Evolutionary conservation across 1,140 invertebrate species (phyloP), one percentile per base, ranked within the genome.

Genomic region (Drosophila mojavensis): DNA sequence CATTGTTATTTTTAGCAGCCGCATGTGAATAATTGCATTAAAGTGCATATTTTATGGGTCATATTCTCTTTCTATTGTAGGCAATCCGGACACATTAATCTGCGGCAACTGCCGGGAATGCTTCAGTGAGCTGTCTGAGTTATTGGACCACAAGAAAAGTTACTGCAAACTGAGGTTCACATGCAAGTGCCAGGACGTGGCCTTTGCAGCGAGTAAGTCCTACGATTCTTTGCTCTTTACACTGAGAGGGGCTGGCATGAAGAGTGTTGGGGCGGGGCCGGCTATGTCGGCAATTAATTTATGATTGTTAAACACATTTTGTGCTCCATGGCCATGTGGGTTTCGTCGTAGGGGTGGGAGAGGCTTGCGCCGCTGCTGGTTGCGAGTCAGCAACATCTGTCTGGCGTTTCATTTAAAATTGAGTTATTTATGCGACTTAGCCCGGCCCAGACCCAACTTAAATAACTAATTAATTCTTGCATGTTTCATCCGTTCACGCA

Each of bases 61-160:
- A 50, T 55, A 13, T 55, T 30, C 63, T 39, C 10, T 20, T 43
- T 55, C 68, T 69, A 72, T 94, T 94, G 2, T 93, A 97, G 96
- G 95, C 93, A 96, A 96, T 93, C 96, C 96, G 78, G 97, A 97
- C 92, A 96, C 97, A 91, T 94, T 97, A 91, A 97, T 97, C 86
- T 97, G 97, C 92, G 97, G 97, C 71, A 97, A 97, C 93, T 97
- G 97, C 92, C 94, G 96, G 81, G 96, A 97, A 93, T 95, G 96
- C 93, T 97, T 97, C 92, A 95, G 95, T 55, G 96, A 96, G 79
- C 94, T 97, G 36, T 95, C 96, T 85, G 96, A 97, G 83, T 94
- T 97, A 81, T 94, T 97, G 77, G 96, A 97, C 85, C 97, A 97
- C 94, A 97, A 97, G 93, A 96, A 96, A 92, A 95, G 95, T 76